Conservation (phyloP, 2,888 invertebrate genomes). For the Morpho achilles region DNA sequence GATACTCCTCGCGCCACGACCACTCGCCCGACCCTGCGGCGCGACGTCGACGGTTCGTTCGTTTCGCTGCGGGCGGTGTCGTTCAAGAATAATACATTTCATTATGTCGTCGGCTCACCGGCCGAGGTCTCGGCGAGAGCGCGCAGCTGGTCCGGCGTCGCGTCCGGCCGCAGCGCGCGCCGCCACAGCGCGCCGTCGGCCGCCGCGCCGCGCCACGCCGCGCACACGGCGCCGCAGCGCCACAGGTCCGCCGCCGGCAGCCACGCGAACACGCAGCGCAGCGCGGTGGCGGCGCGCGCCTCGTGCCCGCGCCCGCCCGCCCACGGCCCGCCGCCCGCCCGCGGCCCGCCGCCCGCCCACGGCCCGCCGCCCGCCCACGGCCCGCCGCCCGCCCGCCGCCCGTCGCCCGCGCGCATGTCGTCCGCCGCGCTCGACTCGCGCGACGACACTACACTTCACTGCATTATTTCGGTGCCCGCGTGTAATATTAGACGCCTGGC, state of each 20-base stretch:
- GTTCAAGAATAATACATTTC: neutral
- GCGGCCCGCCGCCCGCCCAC: conserved; percentile 3
- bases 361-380: conserved; percentile 11
- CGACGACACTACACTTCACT: neutral
- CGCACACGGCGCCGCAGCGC: conserved; percentile 43
- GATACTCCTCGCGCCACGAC: conserved; percentile 47
- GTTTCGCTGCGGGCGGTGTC: neutral
- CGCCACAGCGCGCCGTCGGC: conserved; percentile 46
- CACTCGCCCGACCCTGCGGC: conserved; percentile 15
- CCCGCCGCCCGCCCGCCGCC: conserved; percentile 11
- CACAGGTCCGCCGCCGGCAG: conserved; percentile 39
- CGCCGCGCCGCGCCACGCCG: conserved; percentile 51
- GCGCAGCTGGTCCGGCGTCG: conserved; percentile 21
- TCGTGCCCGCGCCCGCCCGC: conserved; percentile 18
- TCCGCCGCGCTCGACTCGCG: too few species aligned
- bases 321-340: conserved; percentile 10
- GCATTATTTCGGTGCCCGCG: neutral
- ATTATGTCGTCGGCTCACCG: conserved; percentile 1
- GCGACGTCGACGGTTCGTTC: neutral
- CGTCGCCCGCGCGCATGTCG: neutral
- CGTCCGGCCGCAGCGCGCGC: conserved; percentile 34
- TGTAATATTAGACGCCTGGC: neutral
- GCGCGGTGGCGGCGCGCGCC: conserved; percentile 27
- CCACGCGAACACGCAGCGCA: conserved; percentile 41
- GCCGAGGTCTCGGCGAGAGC: conserved; percentile 23